Evolutionary conservation across 2,888 invertebrate genomes (phyloP), one percentile per base, ranked within the genome.

Genomic region (Lasioglossum figueresi): DNA sequence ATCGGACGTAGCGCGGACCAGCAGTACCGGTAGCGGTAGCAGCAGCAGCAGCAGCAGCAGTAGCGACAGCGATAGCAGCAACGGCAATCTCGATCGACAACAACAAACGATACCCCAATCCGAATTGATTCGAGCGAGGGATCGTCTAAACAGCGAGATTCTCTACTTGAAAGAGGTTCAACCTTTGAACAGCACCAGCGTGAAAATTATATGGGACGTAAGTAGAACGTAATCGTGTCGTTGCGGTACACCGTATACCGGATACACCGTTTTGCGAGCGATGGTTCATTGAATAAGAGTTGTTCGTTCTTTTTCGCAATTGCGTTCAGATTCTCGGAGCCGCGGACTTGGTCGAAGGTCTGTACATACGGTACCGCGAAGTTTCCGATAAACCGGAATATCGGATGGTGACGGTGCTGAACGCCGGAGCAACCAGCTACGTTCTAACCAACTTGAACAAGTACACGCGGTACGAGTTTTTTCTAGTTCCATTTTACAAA

Each of bases 381-480:
- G 92, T 96, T 78, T 95, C 95, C 19, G 94, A 95, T 27, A 94
- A 94, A 76, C 95, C 94, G 89, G 97, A 97, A 90, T 97, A 97
- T 94, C 96, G 96, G 88, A 97, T 97, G 96, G 97, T 97, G 52
- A 97, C 97, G 2, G 97, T 97, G 0, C 96, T 96, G 87, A 97
- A 97, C 88, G 96, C 97, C 89, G 97, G 96, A 52, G 97, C 97
- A 4, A 97, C 97, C 76, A 97, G 97, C 94, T 97, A 98, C 94
- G 96, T 97, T 40, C 95, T 98, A 83, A 97, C 97, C 66, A 97
- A 97, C 92, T 96, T 99, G 90, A 96, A 97, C 92, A 98, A 98
- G 89, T 98, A 97, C 95, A 98, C 98, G 83, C 97, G 97, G 94
- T 99, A 99, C 95, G 98, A 99, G 95, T 97, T 99, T 92, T 98